phyloP scores from a whole-genome alignment of 2,888 invertebrate species.

The Ptilodon capucinus region DNA sequence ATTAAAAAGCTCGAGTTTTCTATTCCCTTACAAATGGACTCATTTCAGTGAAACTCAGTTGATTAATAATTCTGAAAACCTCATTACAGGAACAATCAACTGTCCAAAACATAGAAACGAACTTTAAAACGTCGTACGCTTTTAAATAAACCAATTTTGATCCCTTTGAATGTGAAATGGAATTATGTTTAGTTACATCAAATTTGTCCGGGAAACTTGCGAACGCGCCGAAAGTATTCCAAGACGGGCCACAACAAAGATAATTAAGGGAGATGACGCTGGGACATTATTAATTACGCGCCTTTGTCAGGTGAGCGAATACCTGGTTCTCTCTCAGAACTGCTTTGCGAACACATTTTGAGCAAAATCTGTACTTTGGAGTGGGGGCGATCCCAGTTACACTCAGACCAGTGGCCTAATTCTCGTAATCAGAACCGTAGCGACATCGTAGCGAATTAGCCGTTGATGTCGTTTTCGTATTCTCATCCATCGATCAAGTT shows the following conservation, averaged over 20 bases:
- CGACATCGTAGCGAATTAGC: no score
- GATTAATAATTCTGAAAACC: background rate
- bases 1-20: background rate
- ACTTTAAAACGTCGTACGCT: background rate
- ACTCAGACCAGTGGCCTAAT: no score
- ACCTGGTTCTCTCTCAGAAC: background rate
- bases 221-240: constrained; percentile 17
- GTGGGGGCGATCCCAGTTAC: no score
- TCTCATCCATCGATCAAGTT: no score
- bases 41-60: background rate
- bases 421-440: no score
- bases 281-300: constrained; percentile 22
- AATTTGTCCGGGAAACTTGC: constrained; percentile 18
- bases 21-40: background rate
- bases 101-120: background rate
- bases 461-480: no score
- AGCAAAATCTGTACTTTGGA: no score
- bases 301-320: background rate
- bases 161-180: background rate
- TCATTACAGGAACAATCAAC: background rate
- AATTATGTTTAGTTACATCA: constrained; percentile 4
- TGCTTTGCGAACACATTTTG: no score
- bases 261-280: constrained; percentile 17
- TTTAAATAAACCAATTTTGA: background rate
- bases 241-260: constrained; percentile 23